Conservation (phyloP, 2,797 vertebrate genomes). For the Vultur gryphus region DNA sequence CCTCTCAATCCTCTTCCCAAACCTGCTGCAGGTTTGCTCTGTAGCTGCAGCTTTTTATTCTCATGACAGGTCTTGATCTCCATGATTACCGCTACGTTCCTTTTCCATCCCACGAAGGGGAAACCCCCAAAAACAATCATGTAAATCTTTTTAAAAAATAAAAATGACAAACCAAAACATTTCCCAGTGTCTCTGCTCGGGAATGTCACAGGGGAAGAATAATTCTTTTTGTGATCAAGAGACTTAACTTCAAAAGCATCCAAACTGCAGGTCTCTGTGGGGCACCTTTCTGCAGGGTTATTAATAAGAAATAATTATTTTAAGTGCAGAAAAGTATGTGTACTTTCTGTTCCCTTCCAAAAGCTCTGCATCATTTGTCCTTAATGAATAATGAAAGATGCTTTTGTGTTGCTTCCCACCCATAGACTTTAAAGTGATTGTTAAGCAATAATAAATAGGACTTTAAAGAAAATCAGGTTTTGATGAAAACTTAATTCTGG, state of each 20-base stretch:
- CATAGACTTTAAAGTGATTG: background rate
- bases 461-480: background rate
- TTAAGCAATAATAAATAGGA: slow-evolving; percentile 15
- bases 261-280: background rate
- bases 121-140: background rate
- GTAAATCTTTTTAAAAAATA: background rate
- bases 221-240: slow-evolving; percentile 5
- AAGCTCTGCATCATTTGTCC: background rate
- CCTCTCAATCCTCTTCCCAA: background rate
- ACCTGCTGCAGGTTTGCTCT: background rate
- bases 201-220: background rate
- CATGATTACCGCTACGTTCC: background rate
- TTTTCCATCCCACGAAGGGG: background rate
- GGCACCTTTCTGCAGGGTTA: slow-evolving; percentile 23
- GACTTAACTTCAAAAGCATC: slow-evolving; percentile 21
- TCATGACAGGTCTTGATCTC: background rate
- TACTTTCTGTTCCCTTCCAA: background rate
- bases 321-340: slow-evolving; percentile 17
- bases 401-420: slow-evolving; percentile 41
- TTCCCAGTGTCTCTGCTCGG: background rate
- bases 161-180: background rate
- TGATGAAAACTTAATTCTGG: background rate
- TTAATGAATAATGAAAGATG: slow-evolving; percentile 54
- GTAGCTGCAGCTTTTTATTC: background rate
- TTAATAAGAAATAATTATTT: slow-evolving; percentile 53